A percentile compares a stretch with the other conserved stretches of the same genome.
phyloP scores from a whole-genome alignment of 2,888 invertebrate genomes.

The Limnephilus lunatus region DNA sequence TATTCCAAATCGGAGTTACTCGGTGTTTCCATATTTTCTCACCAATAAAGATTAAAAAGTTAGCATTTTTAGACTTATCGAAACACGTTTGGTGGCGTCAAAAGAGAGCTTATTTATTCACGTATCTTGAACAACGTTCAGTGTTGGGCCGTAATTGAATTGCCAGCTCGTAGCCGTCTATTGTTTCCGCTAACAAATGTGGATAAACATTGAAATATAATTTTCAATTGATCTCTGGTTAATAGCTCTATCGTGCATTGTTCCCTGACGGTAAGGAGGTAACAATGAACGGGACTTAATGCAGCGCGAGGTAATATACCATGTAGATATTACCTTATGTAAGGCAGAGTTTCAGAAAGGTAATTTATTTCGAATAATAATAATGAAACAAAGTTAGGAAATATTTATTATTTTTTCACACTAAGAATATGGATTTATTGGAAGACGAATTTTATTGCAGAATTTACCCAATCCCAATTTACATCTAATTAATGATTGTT shows the following conservation, averaged over 20 bases:
- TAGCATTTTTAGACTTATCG: not conserved
- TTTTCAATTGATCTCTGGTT: not conserved
- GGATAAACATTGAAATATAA: not conserved
- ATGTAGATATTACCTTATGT: not conserved
- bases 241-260: not conserved
- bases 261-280: not conserved
- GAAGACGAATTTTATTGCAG: no score
- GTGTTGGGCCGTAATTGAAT: not conserved
- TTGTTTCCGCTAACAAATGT: not conserved
- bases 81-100: not conserved
- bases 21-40: no score
- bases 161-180: not conserved
- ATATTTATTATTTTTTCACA: no score
- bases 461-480: no score
- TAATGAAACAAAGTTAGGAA: no score
- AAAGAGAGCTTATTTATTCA: not conserved
- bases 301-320: not conserved
- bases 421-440: no score
- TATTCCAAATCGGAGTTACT: no score
- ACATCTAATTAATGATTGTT: no score
- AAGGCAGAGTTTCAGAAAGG: no score
- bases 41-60: not conserved
- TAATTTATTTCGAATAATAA: no score
- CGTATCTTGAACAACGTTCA: not conserved
- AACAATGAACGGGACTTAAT: not conserved